Evolutionary conservation across 2,888 invertebrate genomes (phyloP).

Genomic region (Cryptops parisi): DNA sequence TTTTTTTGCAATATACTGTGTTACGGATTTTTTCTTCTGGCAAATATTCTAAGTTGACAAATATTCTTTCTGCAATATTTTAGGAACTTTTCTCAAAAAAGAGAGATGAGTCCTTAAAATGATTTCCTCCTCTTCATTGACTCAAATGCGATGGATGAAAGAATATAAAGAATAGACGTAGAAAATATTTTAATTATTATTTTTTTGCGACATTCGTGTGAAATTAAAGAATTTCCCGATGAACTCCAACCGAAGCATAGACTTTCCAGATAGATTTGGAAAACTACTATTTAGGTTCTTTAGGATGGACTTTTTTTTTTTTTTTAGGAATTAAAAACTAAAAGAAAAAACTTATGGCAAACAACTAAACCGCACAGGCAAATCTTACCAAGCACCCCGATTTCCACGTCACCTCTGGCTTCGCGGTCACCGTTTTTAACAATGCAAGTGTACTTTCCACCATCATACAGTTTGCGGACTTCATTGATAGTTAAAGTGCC

Average conservation of each 20-base stretch:
- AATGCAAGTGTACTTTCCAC: constrained; percentile 10
- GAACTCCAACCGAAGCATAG: neutral
- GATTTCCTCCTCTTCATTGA: too few species aligned
- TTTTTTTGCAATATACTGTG: too few species aligned
- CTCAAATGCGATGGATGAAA: too few species aligned
- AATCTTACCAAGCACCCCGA: constrained; percentile 14
- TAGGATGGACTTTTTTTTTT: too few species aligned
- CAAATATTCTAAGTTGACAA: too few species aligned
- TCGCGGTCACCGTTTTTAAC: constrained; percentile 11
- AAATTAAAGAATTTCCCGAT: neutral
- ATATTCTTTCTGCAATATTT: too few species aligned
- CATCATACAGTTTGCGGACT: constrained; percentile 13
- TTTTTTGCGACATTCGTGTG: neutral
- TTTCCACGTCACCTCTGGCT: constrained; percentile 14
- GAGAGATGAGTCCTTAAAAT: too few species aligned
- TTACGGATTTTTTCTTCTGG: too few species aligned
- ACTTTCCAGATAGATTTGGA: neutral
- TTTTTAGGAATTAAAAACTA: constrained; percentile 6
- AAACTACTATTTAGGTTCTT: too few species aligned
- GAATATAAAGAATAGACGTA: too few species aligned
- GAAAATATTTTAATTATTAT: too few species aligned
- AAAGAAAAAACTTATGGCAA: constrained; percentile 4
- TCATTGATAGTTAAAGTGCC: constrained; percentile 32
- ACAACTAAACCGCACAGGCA: constrained; percentile 5
- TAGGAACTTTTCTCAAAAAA: too few species aligned